Conservation (phyloP, 1,140 invertebrate species). For the Anastatus disparis region DNA sequence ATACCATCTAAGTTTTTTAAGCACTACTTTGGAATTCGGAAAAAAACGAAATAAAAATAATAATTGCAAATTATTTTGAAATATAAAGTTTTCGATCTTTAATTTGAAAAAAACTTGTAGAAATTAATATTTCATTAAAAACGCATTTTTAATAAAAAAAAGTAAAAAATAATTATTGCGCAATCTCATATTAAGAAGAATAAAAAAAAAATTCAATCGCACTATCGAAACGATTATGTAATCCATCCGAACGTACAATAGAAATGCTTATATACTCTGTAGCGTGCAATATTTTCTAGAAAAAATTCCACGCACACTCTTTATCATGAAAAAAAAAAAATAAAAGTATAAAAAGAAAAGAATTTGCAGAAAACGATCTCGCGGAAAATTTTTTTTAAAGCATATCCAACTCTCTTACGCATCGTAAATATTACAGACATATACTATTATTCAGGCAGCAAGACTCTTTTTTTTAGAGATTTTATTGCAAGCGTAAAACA, state of each 20-base stretch:
- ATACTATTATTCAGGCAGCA: background rate
- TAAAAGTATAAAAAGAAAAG: background rate
- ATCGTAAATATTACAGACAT: conserved; percentile 2
- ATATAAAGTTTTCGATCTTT: too few species aligned
- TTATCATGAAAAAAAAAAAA: background rate
- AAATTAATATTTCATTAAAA: too few species aligned
- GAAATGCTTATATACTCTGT: too few species aligned
- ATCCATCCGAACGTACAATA: background rate
- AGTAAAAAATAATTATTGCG: too few species aligned
- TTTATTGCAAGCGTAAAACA: conserved; percentile 11
- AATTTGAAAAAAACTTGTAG: too few species aligned
- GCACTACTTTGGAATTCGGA: too few species aligned
- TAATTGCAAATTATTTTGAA: too few species aligned
- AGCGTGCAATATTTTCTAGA: too few species aligned
- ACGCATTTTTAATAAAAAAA: too few species aligned
- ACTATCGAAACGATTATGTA: background rate
- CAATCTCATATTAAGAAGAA: too few species aligned
- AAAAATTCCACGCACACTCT: background rate
- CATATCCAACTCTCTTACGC: background rate
- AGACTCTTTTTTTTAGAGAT: conserved; percentile 23
- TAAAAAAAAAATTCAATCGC: background rate
- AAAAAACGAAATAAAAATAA: too few species aligned
- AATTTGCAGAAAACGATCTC: background rate
- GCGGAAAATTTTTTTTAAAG: background rate
- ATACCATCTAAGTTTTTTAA: too few species aligned